Percentiles rank a stretch among this genome's conserved stretches.
Conservation (phyloP, 2,113 vertebrate species). For the Sialia sialis region DNA sequence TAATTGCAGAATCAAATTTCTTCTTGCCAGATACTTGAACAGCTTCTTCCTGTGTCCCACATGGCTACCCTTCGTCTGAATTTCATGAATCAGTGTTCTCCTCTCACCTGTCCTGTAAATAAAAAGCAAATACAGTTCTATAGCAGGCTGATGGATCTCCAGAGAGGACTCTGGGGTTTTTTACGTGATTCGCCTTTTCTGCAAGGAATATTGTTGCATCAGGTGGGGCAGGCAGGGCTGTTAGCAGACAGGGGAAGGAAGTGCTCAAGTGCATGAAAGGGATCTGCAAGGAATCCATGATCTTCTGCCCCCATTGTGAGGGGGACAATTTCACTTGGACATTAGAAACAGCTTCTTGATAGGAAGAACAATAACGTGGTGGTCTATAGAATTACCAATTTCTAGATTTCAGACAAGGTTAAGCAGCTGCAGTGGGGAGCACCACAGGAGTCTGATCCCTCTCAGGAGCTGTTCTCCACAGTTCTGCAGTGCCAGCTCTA, state of each 20-base stretch:
- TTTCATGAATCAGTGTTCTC: neutral
- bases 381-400: neutral
- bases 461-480: neutral
- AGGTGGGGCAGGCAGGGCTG: neutral
- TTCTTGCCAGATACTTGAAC: neutral
- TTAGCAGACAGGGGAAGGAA: neutral
- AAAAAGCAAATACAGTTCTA: neutral
- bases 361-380: neutral
- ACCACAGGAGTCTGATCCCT: neutral
- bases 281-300: neutral
- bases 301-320: neutral
- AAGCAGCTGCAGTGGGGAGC: neutral
- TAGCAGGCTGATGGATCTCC: neutral
- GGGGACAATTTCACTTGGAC: neutral
- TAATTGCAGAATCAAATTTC: neutral
- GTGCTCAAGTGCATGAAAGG: neutral
- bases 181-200: neutral
- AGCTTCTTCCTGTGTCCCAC: neutral
- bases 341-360: neutral
- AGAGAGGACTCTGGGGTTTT: neutral
- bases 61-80: neutral
- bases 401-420: neutral
- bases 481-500: neutral
- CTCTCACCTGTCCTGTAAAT: neutral
- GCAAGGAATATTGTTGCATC: neutral